Evolutionary conservation across 2,113 vertebrate species (phyloP), one percentile per base, ranked within the genome.

Genomic region (Ardeotis arabs): DNA sequence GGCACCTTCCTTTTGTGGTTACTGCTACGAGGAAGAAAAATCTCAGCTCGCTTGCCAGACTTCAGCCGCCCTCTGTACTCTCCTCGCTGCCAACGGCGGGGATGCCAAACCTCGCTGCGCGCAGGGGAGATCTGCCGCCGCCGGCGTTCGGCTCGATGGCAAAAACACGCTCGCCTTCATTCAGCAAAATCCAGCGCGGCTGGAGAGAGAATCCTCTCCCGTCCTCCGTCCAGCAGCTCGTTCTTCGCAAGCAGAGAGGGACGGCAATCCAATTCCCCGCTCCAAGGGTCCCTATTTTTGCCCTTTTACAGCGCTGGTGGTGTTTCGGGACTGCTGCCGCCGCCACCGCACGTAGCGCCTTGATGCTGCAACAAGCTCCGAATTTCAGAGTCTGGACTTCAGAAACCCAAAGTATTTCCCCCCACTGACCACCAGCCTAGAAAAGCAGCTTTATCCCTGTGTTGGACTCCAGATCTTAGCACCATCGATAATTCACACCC

Each of bases 71-170:
- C 53, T 31, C 93, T 39, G 45, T 9, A 20, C n/a, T 58, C 59
- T 27, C 64, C 25, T n/a, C 1, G 0, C 31, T 2, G 0, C 53
- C n/a, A 24, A 8, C 3, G 2, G 0, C 39, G 2, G 0, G 5
- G 77, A 58, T 49, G 84, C 59, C 73, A 87, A 70, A 58, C 7
- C 47, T 25, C 3, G 3, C 29, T 55, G 91, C 49, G 18, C 39
- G 83, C 84, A 27, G 52, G 17, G 44, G n/a, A 89, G 25, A 80
- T 29, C 19, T 27, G 63, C 62, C 75, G 62, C 66, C 1, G 7
- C 4, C 23, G 3, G 52, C 14, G 1, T 31, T 12, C 4, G 3
- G 66, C 35, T 33, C 8, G 25, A 49, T 1, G n/a, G 47, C 52
- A 76, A 27, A 58, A 44, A 6, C 67, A 58, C 0, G 0, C 23